These are phyloP conservation scores for Macrostomum lignano DNA, from an alignment of 1,140 invertebrate species.

Conservation along the genomic window DNA sequence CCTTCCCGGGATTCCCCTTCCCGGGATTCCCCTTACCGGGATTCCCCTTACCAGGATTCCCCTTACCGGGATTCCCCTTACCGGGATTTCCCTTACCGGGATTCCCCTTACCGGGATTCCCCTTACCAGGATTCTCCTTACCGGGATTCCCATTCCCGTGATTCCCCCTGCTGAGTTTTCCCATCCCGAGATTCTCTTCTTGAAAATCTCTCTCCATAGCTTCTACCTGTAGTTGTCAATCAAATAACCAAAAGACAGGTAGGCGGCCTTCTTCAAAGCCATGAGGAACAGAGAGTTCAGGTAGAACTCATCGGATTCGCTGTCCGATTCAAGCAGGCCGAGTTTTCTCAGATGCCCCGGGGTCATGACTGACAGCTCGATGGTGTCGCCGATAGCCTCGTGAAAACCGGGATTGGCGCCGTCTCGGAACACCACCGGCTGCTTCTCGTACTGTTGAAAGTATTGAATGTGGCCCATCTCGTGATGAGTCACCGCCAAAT, in stretches of 20 bases:
- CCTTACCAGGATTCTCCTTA: too few relatives aligned
- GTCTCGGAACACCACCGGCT: conserved; percentile 37
- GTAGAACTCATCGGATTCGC: conserved; percentile 10
- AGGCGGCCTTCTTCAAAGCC: conserved; percentile 54
- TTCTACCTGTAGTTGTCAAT: conserved; percentile 54
- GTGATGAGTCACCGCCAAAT: conserved; percentile 50
- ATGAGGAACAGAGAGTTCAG: conserved; percentile 19
- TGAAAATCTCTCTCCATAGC: too few relatives aligned
- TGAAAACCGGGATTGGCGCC: conserved; percentile 66
- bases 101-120: too few relatives aligned
- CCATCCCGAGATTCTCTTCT: too few relatives aligned
- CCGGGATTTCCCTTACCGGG: too few relatives aligned
- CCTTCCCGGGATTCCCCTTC: too few relatives aligned
- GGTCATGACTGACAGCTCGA: conserved; percentile 50
- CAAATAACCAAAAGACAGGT: conserved; percentile 53
- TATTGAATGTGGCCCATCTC: conserved; percentile 53
- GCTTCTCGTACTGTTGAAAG: conserved; percentile 40
- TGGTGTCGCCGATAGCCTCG: conserved; percentile 66
- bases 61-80: too few relatives aligned
- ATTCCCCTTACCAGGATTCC: too few relatives aligned
- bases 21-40: too few relatives aligned
- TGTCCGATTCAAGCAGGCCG: conserved; percentile 41
- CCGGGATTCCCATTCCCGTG: too few relatives aligned
- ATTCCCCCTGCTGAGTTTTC: too few relatives aligned
- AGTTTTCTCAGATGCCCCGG: conserved; percentile 51